Conservation (phyloP, 2,113 vertebrate species). For the Neofelis nebulosa region DNA sequence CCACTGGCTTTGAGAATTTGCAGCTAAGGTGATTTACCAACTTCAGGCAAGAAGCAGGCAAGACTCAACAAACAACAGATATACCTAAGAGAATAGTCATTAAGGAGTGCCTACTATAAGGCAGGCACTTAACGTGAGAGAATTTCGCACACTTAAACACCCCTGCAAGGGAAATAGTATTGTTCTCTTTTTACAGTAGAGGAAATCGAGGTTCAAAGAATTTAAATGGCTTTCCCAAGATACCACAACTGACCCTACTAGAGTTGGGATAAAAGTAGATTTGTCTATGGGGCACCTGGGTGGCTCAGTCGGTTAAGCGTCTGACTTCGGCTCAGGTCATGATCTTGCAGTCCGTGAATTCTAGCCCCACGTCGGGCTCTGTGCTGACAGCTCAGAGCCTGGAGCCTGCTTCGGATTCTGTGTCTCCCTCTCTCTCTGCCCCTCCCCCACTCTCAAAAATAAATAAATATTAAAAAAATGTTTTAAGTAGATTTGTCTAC, state of each 20-base stretch:
- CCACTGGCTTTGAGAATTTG: neutral
- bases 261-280: neutral
- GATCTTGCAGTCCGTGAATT: too few species aligned
- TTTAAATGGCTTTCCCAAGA: neutral
- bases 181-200: neutral
- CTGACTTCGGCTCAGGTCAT: too few species aligned
- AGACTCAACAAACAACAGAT: neutral
- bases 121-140: neutral
- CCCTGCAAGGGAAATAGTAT: neutral
- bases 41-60: neutral
- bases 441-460: too few species aligned
- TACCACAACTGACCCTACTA: neutral
- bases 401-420: too few species aligned
- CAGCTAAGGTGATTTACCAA: neutral
- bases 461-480: too few species aligned
- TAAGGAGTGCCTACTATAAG: neutral
- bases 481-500: neutral
- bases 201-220: neutral
- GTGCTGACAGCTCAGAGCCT: too few species aligned
- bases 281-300: neutral
- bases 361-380: too few species aligned
- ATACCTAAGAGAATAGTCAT: neutral
- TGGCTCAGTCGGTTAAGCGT: too few species aligned
- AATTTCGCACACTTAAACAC: neutral
- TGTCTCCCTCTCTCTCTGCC: too few species aligned